phyloP scores from a whole-genome alignment of 2,113 vertebrate species.

The Scartelaos histophorus region DNA sequence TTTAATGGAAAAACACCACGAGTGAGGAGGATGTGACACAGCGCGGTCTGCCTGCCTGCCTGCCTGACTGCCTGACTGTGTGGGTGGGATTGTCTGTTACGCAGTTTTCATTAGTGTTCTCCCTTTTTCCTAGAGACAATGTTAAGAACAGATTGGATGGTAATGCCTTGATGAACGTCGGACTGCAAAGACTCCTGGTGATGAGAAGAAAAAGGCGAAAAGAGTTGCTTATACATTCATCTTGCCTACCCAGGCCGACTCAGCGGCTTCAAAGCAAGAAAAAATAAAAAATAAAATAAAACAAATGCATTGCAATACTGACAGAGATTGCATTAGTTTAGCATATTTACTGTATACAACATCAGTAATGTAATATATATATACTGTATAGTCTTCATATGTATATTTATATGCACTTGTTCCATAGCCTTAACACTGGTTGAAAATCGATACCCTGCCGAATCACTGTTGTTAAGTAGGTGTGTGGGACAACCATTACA shows the following conservation, averaged over 20 bases:
- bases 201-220: slow-evolving; percentile 69
- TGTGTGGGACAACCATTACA: slow-evolving; percentile 71
- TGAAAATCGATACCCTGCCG: slow-evolving; percentile 78
- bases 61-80: slow-evolving; percentile 46
- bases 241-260: slow-evolving; percentile 63
- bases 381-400: slow-evolving; percentile 34
- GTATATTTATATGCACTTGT: slow-evolving; percentile 61
- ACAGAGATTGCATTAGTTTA: slow-evolving; percentile 76
- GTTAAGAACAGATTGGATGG: slow-evolving; percentile 78
- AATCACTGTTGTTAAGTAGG: slow-evolving; percentile 70
- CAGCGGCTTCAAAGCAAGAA: slow-evolving; percentile 70
- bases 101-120: slow-evolving; percentile 78
- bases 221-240: slow-evolving; percentile 77
- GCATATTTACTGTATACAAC: slow-evolving; percentile 81
- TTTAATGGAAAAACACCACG: slow-evolving; percentile 71
- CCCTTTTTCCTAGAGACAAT: slow-evolving; percentile 71
- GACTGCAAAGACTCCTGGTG: slow-evolving; percentile 66
- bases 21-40: slow-evolving; percentile 64
- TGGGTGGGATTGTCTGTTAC: slow-evolving; percentile 70
- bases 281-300: slow-evolving; percentile 38
- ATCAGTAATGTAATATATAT: slow-evolving; percentile 74
- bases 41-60: slow-evolving; percentile 40
- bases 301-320: slow-evolving; percentile 68
- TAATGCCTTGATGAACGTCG: slow-evolving; percentile 74
- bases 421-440: slow-evolving; percentile 76